phyloP scores from a whole-genome alignment of 2,797 vertebrate species.

The Oryzias dopingdopingensis region DNA sequence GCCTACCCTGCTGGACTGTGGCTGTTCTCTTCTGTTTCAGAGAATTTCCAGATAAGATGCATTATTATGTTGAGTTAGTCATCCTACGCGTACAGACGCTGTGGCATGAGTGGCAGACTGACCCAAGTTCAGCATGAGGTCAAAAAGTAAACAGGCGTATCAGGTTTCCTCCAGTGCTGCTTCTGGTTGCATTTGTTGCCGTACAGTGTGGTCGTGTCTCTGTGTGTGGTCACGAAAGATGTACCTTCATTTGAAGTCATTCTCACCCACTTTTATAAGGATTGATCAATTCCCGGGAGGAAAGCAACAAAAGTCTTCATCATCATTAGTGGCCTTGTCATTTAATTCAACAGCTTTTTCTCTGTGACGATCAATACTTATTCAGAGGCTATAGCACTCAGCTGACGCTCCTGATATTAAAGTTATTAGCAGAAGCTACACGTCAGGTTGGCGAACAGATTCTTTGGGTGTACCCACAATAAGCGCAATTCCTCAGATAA shows the following conservation, averaged over 20 bases:
- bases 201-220: constrained; percentile 2
- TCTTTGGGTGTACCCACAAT: too few species aligned
- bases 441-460: too few species aligned
- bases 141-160: constrained; percentile 63
- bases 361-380: constrained; percentile 45
- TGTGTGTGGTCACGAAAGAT: constrained; percentile 1
- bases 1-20: constrained; percentile 40
- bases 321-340: constrained; percentile 44
- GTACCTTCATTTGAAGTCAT: constrained; percentile 17
- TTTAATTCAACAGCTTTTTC: constrained; percentile 46
- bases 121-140: constrained; percentile 63
- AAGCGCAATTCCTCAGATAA: too few species aligned
- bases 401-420: neutral
- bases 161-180: constrained; percentile 40
- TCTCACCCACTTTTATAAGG: constrained; percentile 33
- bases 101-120: constrained; percentile 52
- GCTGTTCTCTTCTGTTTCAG: constrained; percentile 43
- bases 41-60: constrained; percentile 47
- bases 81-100: constrained; percentile 31
- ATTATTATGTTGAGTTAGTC: constrained; percentile 44
- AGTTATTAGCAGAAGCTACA: neutral
- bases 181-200: constrained; percentile 17
- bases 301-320: constrained; percentile 37
- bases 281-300: constrained; percentile 54
- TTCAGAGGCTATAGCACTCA: constrained; percentile 38